Evolutionary conservation across 2,888 invertebrate species (phyloP).

Genomic region (Theodoxus fluviatilis): DNA sequence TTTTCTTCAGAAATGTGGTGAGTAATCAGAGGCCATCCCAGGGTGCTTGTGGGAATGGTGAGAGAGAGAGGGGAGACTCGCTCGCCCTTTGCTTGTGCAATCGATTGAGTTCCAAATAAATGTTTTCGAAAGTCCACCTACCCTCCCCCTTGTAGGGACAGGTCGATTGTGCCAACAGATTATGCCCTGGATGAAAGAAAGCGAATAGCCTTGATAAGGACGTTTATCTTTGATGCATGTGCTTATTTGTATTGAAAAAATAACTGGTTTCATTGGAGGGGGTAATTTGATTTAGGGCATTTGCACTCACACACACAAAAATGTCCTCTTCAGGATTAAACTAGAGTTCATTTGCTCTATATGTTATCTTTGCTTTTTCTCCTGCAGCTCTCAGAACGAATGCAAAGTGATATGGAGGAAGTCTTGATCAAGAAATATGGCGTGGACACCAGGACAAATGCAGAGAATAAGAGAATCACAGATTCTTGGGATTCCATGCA

Average conservation of each 20-base stretch:
- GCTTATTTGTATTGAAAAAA: background rate
- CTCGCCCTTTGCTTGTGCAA: too few relatives aligned
- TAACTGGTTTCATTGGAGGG: background rate
- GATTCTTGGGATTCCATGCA: conserved; percentile 61
- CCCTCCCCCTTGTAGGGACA: too few relatives aligned
- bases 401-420: conserved; percentile 40
- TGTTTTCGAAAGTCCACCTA: too few relatives aligned
- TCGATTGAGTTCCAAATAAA: too few relatives aligned
- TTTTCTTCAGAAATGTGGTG: conserved; percentile 50
- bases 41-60: background rate
- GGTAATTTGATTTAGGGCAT: background rate
- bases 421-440: conserved; percentile 49
- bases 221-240: background rate
- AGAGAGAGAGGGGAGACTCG: too few relatives aligned
- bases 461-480: conserved; percentile 51
- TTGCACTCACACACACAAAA: background rate
- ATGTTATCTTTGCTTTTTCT: background rate
- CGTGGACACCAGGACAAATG: conserved; percentile 43
- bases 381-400: conserved; percentile 44
- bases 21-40: conserved; percentile 30
- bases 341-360: background rate
- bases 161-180: too few relatives aligned
- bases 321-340: background rate
- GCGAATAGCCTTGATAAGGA: too few relatives aligned
- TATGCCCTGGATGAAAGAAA: too few relatives aligned